Base-by-base conservation (phyloP, 2,797 vertebrate genomes). In the Girardinus metallicus region DNA sequence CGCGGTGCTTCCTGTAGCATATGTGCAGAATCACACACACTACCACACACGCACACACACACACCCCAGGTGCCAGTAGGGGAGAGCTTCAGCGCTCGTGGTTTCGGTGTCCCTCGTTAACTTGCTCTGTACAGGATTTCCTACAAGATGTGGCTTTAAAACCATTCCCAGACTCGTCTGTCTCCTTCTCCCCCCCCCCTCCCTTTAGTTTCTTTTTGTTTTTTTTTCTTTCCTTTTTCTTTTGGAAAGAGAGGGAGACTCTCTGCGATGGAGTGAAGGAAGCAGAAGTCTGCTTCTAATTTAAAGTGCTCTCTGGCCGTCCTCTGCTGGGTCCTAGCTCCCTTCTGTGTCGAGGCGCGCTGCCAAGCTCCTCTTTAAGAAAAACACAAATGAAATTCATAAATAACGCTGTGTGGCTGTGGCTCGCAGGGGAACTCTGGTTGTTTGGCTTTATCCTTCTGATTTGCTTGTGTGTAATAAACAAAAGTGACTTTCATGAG, bases 71-170 rank as follows among this genome's bases (percentile, higher is more conserved):
- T 68, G 64, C 53, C 73, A 78, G 79, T 53, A 53, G 84, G 89
- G 82, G 92, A 86, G 78, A 91, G 89, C 81, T 90, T 89, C 77
- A 13, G 85, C 75, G 55, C 87, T 95, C 76, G 90, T 89, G 94
- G 90, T 95, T 95, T 93, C 83, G 73, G 85, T 87, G 88, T 93
- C 92, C 95, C 91, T 95, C 80, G 93, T 91, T 95, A 96, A 96
- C 95, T 95, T 95, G 94, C 95, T 95, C 92, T 92, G 94, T 95
- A 93, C 92, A 92, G 95, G 95, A 95, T 94, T 95, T 97, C 95
- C 96, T 96, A 91, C 84, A 94, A 90, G 82, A 95, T 94, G 87
- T 91, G 89, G 95, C 91, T 89, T 83, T 90, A 78, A 93, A 93
- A 94, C 51, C 55, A 93, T 85, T 94, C 95, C 95, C 83, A 85